Evolutionary conservation across 1,140 invertebrate genomes (phyloP).

Genomic region (Anastrepha obliqua): DNA sequence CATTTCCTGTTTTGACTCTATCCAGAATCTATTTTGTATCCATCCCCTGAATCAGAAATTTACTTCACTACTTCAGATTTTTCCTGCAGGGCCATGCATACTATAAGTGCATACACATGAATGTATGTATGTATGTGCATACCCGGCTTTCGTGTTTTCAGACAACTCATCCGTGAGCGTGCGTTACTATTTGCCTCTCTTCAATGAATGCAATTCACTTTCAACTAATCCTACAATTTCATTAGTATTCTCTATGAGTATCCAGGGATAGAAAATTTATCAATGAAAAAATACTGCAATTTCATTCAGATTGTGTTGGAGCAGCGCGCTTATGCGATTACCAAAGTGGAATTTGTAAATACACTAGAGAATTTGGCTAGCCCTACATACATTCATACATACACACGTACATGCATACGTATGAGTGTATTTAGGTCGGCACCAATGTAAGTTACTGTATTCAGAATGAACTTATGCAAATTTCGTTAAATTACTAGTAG

Average conservation of each 20-base stretch:
- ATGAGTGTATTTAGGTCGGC: background rate
- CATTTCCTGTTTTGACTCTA: too few species aligned
- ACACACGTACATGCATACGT: background rate
- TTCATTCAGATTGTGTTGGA: background rate
- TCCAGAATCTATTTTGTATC: too few species aligned
- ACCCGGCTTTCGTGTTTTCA: background rate
- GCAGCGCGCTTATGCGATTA: constrained; percentile 32
- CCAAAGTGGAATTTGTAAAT: background rate
- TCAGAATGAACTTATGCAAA: constrained; percentile 1
- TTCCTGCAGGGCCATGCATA: too few species aligned
- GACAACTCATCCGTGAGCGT: constrained; percentile 5
- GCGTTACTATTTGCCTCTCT: constrained; percentile 9
- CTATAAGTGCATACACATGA: too few species aligned
- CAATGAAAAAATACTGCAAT: constrained; percentile 15
- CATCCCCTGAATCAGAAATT: too few species aligned
- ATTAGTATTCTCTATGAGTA: constrained; percentile 29
- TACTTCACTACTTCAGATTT: too few species aligned
- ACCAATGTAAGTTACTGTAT: too few species aligned
- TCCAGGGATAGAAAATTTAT: constrained; percentile 16
- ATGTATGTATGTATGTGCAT: too few species aligned
- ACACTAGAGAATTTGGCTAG: background rate
- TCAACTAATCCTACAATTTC: constrained; percentile 46
- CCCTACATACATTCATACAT: background rate
- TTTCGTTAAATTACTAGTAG: background rate
- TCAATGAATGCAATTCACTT: constrained; percentile 39